phyloP scores from a whole-genome alignment of 2,888 invertebrate species.

The Alloscopus bannaensis region DNA sequence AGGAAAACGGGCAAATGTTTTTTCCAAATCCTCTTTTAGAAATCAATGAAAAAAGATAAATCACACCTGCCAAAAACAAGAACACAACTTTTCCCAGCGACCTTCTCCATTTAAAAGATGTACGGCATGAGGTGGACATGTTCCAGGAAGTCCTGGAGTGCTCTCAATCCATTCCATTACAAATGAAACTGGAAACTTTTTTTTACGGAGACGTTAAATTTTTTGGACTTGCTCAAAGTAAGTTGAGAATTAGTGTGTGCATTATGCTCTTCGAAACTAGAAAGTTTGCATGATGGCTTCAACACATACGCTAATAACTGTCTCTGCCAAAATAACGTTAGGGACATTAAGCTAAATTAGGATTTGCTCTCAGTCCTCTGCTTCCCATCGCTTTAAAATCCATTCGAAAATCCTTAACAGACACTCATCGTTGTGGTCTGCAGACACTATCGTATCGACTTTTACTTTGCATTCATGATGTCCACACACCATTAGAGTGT shows the following conservation, averaged over 20 bases:
- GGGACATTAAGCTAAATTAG: neutral
- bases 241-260: too few species aligned
- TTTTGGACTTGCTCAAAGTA: too few species aligned
- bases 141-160: too few species aligned
- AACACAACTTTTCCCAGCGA: neutral
- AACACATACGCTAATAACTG: neutral
- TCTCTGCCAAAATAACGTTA: neutral
- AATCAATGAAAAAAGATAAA: neutral
- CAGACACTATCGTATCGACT: neutral
- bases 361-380: neutral
- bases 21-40: too few species aligned
- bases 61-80: neutral
- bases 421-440: neutral
- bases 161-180: too few species aligned
- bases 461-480: neutral
- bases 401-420: neutral
- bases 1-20: too few species aligned
- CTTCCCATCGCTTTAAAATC: neutral
- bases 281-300: too few species aligned
- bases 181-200: too few species aligned
- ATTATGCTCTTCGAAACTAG: too few species aligned
- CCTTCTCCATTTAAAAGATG: neutral
- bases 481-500: neutral
- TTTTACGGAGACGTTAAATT: too few species aligned
- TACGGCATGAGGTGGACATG: too few species aligned